phyloP scores from a whole-genome alignment of 92 coral and sea anemone species.

The Epizoanthus fatuus region DNA sequence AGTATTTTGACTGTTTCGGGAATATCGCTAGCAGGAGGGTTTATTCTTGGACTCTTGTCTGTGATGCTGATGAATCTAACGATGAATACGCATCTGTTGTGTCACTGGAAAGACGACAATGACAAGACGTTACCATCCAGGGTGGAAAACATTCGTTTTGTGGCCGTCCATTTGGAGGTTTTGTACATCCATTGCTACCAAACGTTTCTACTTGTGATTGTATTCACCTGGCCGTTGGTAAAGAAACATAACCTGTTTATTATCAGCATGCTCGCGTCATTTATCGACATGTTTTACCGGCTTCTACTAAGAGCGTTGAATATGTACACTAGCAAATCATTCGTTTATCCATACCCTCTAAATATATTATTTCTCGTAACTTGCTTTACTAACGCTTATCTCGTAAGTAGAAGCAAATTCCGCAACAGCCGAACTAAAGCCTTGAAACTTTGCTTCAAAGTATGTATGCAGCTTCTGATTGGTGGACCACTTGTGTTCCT shows the following conservation, averaged over 20 bases:
- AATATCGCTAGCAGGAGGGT: neutral
- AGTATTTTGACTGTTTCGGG: neutral
- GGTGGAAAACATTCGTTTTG: conserved; percentile 2
- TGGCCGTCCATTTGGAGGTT: neutral
- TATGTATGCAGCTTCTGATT: conserved; percentile 9
- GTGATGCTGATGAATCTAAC: neutral
- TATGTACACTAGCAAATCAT: neutral
- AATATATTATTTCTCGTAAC: neutral
- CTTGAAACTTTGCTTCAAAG: conserved; percentile 19
- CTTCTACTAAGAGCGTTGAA: conserved; percentile 21
- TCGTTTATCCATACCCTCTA: conserved; percentile 37
- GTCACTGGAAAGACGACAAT: neutral
- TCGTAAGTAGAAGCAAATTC: conserved; percentile 5
- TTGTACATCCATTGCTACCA: conserved; percentile 40
- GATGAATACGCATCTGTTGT: neutral
- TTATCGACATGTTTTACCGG: conserved; percentile 41
- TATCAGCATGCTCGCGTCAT: conserved; percentile 10
- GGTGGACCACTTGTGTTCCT: neutral
- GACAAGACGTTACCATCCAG: neutral
- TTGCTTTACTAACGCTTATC: neutral
- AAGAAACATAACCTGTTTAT: conserved; percentile 22
- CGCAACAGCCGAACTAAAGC: neutral
- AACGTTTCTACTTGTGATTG: conserved; percentile 13
- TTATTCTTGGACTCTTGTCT: neutral
- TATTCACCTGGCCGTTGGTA: conserved; percentile 39